Conservation (phyloP, 2,113 vertebrate genomes). For the Poecile atricapillus region DNA sequence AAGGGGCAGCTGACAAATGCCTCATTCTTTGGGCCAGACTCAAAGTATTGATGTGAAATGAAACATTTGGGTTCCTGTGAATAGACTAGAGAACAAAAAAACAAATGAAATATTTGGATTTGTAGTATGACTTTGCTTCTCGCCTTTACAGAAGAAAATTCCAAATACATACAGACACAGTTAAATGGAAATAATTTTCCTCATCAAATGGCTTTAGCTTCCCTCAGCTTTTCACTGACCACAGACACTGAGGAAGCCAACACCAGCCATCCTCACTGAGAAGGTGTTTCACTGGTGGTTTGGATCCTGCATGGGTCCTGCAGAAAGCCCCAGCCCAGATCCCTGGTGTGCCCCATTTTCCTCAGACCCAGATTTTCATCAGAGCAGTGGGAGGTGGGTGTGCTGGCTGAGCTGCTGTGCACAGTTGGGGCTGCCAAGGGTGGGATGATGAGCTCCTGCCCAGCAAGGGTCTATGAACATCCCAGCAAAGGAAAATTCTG, state of each 20-base stretch:
- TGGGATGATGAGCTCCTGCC: rapidly evolving
- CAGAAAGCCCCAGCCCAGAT: not conserved
- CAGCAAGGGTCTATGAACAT: not conserved
- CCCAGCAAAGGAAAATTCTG: not conserved
- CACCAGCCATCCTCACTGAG: rapidly evolving
- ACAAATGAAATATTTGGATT: not conserved
- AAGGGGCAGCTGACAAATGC: not conserved
- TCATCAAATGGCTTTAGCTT: not conserved
- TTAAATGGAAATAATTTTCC: not conserved
- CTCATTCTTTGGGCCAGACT: not conserved
- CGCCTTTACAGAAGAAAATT: not conserved
- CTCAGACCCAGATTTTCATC: not conserved
- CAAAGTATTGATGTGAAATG: not conserved
- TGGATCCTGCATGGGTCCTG: not conserved
- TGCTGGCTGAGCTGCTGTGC: not conserved
- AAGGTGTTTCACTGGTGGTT: not conserved
- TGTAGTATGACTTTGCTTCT: not conserved
- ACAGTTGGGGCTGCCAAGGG: not conserved
- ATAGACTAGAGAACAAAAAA: not conserved
- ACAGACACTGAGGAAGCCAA: not conserved
- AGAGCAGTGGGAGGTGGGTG: not conserved
- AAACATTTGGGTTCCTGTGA: not conserved
- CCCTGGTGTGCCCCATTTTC: rapidly evolving
- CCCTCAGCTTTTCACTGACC: not conserved
- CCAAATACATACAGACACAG: not conserved